Conservation (phyloP, 2,797 vertebrate genomes). For the Enteromius paludinosus region DNA sequence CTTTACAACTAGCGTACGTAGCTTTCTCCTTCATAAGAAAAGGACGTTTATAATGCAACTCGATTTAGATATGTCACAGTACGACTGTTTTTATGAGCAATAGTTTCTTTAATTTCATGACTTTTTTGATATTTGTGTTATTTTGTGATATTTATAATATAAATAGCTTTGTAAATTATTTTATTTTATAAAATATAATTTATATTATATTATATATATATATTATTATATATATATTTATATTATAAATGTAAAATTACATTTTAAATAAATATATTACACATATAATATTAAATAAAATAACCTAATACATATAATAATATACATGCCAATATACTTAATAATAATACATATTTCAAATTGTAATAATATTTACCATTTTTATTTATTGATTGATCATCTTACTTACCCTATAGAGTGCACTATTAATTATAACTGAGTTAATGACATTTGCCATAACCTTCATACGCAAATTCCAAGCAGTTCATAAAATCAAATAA, state of each 20-base stretch:
- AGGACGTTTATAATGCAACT: not conserved
- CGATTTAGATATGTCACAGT: not conserved
- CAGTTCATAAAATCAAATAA: conserved; percentile 20
- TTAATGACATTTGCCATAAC: conserved; percentile 1
- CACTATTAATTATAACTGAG: not conserved
- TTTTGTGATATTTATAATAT: too few species aligned
- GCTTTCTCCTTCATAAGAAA: not conserved
- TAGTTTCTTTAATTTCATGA: not conserved
- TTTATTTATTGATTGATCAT: not conserved
- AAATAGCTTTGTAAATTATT: too few species aligned
- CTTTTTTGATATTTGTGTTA: too few species aligned
- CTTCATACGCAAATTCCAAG: not conserved
- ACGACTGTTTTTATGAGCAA: not conserved
- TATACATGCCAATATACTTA: not conserved
- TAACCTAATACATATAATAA: not conserved
- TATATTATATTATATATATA: too few species aligned
- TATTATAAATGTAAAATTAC: too few species aligned
- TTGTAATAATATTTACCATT: not conserved
- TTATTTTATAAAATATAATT: too few species aligned
- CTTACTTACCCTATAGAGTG: not conserved
- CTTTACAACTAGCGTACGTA: not conserved
- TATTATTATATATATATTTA: too few species aligned
- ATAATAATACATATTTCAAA: not conserved
- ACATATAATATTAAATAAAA: not conserved
- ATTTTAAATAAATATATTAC: not conserved